Conservation (phyloP, 2,888 invertebrate genomes). For the Meandrusa payeni region DNA sequence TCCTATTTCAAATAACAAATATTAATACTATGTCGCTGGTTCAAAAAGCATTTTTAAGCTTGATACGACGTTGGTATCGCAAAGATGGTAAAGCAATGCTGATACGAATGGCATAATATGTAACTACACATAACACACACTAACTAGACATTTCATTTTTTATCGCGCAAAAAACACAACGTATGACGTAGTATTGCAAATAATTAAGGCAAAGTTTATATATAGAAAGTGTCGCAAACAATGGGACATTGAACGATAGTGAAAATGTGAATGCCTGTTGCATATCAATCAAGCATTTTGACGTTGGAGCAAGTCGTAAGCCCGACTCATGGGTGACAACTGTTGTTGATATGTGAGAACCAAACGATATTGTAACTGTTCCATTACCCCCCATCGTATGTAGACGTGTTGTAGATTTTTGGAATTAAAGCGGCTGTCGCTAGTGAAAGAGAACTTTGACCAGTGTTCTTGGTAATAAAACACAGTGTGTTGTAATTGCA, state of each 20-base stretch:
- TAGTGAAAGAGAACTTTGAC: too few relatives aligned
- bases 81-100: too few relatives aligned
- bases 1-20: too few relatives aligned
- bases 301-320: constrained; percentile 26
- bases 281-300: constrained; percentile 54
- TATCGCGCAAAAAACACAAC: not conserved
- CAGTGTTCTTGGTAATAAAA: too few relatives aligned
- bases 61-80: too few relatives aligned
- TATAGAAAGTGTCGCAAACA: constrained; percentile 69
- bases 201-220: constrained; percentile 52
- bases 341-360: constrained; percentile 25
- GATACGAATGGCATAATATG: too few relatives aligned
- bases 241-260: constrained; percentile 73
- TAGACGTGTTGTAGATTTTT: constrained; percentile 9
- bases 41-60: too few relatives aligned
- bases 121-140: too few relatives aligned
- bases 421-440: constrained; percentile 5
- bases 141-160: too few relatives aligned
- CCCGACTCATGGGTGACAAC: constrained; percentile 22
- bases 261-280: constrained; percentile 54
- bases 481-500: too few relatives aligned
- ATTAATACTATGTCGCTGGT: too few relatives aligned
- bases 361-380: constrained; percentile 22
- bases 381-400: constrained; percentile 15
- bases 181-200: constrained; percentile 26